phyloP scores from a whole-genome alignment of 2,113 vertebrate genomes.

The Psilopogon haemacephalus region DNA sequence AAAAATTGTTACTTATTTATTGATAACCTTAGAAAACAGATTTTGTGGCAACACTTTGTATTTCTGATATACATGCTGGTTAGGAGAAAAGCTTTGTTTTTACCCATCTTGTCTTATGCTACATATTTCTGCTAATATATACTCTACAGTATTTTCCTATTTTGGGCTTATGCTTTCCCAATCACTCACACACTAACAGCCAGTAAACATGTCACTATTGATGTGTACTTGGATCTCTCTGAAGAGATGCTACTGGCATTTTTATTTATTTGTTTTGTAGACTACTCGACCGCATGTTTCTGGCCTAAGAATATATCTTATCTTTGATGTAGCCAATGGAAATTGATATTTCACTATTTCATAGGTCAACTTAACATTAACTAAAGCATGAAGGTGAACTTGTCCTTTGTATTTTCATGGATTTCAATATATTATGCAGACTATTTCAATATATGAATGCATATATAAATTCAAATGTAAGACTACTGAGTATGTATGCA shows the following conservation, averaged over 20 bases:
- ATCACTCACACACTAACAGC: background rate
- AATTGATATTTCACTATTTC: conserved; percentile 29
- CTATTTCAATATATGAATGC: conserved; percentile 32
- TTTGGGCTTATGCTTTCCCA: background rate
- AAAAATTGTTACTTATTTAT: background rate
- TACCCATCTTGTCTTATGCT: background rate
- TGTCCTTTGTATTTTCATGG: conserved; percentile 31
- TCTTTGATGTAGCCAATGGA: background rate
- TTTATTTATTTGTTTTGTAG: conserved; percentile 6
- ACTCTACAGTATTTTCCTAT: background rate
- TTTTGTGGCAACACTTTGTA: background rate
- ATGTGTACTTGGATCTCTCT: background rate
- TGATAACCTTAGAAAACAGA: background rate
- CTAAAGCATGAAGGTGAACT: conserved; percentile 24
- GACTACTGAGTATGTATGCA: background rate
- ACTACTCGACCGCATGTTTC: background rate
- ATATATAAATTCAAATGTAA: conserved; percentile 56
- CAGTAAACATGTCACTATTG: background rate
- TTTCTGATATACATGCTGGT: background rate
- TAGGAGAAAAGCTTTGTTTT: background rate
- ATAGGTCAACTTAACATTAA: conserved; percentile 23
- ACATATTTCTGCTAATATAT: background rate
- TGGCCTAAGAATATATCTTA: background rate
- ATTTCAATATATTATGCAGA: conserved; percentile 21
- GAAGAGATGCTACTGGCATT: background rate